A percentile compares a stretch with the other conserved stretches of the same genome.
phyloP scores from a whole-genome alignment of 2,113 vertebrate genomes.

The Callionymus lyra region DNA sequence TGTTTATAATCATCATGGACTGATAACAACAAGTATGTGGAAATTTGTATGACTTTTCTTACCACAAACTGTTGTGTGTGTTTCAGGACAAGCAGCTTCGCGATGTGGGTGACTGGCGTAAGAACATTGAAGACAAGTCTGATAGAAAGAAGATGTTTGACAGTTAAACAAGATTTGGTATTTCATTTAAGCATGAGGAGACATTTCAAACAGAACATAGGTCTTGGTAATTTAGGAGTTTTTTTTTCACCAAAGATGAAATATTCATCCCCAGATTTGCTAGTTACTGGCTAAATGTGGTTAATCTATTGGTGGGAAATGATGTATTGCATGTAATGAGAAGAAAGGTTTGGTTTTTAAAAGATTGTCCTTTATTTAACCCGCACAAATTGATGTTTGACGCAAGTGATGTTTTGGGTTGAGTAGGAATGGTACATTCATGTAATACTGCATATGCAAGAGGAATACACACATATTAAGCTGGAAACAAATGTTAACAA shows the following conservation, averaged over 20 bases:
- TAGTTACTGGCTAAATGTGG: not conserved
- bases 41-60: not conserved
- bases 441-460: too few relatives aligned
- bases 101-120: slow-evolving; percentile 92
- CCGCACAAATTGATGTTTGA: too few relatives aligned
- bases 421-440: too few relatives aligned
- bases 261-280: not conserved
- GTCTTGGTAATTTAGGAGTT: slow-evolving; percentile 26
- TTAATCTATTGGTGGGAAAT: not conserved
- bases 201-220: not conserved
- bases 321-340: too few relatives aligned
- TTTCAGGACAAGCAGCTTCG: slow-evolving; percentile 79
- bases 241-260: slow-evolving; percentile 8
- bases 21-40: not conserved
- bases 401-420: too few relatives aligned
- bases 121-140: slow-evolving; percentile 97
- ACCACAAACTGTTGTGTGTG: not conserved
- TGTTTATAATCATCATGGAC: too few relatives aligned
- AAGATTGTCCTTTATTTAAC: too few relatives aligned
- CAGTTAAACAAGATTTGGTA: slow-evolving; percentile 59
- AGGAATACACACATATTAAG: too few relatives aligned
- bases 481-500: too few relatives aligned
- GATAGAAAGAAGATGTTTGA: slow-evolving; percentile 99
- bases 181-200: not conserved
- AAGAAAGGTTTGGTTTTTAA: too few relatives aligned